Conservation (phyloP, 2,797 vertebrate species). For the Enteromius unitaeniatus region DNA sequence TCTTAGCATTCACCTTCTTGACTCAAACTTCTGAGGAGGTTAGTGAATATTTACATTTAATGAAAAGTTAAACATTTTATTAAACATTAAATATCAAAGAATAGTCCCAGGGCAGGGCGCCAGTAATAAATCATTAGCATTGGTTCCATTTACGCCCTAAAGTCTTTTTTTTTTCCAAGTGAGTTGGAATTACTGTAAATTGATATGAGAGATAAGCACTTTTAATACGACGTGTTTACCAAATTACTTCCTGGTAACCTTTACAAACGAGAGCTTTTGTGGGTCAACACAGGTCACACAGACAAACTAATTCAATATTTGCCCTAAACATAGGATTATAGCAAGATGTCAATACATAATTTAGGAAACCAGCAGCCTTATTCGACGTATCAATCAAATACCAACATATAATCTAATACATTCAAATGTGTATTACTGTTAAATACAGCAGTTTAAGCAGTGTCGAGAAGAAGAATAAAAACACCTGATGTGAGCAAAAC, state of each 20-base stretch:
- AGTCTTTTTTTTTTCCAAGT: not conserved
- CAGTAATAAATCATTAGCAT: not conserved
- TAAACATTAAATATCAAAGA: not conserved
- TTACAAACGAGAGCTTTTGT: constrained; percentile 18
- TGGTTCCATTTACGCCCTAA: not conserved
- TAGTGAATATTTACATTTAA: not conserved
- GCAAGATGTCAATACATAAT: not conserved
- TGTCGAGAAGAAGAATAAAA: not conserved
- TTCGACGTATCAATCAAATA: not conserved
- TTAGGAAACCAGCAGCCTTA: not conserved
- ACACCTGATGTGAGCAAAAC: constrained; percentile 1
- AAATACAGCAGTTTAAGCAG: not conserved
- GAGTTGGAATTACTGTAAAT: constrained; percentile 3
- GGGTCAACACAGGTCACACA: constrained; percentile 37
- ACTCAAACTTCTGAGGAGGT: not conserved
- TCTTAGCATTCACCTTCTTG: not conserved
- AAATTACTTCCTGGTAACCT: constrained; percentile 28
- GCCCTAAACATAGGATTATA: not conserved
- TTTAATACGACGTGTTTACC: constrained; percentile 8
- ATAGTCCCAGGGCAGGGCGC: not conserved
- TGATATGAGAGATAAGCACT: constrained; percentile 25
- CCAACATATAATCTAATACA: constrained; percentile 19
- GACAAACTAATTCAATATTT: not conserved
- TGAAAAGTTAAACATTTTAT: not conserved
- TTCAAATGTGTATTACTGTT: not conserved